Percentiles rank a stretch among this genome's conserved stretches.
These are phyloP conservation scores for Thryonomys swinderianus DNA, from an alignment of 2,113 vertebrate genomes.

Conservation along the genomic window DNA sequence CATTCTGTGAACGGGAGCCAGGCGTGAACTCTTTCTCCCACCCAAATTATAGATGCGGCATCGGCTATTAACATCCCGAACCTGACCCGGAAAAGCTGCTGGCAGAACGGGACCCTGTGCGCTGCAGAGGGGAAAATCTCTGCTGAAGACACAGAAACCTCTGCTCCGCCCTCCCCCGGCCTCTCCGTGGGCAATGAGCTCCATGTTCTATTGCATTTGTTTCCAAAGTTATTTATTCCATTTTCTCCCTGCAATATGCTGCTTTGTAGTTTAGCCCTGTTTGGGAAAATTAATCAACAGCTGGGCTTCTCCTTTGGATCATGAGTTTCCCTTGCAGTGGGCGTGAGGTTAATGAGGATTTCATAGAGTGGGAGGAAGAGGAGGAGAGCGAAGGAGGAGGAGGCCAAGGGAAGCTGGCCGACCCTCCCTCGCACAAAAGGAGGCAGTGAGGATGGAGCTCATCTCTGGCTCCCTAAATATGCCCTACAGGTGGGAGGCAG, in stretches of 20 bases:
- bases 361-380: conserved; percentile 25
- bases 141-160: too few species aligned
- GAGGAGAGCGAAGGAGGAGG: background rate
- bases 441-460: background rate
- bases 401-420: background rate
- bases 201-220: conserved; percentile 76
- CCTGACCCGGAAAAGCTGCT: conserved; percentile 88
- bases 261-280: conserved; percentile 80
- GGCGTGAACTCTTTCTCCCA: conserved; percentile 81
- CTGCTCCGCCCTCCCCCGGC: conserved; percentile 67
- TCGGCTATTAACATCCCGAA: conserved; percentile 94
- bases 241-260: conserved; percentile 77
- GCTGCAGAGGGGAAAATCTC: conserved; percentile 73
- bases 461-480: background rate
- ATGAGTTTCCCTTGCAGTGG: conserved; percentile 70
- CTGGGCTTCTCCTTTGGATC: conserved; percentile 79
- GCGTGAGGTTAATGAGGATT: conserved; percentile 82
- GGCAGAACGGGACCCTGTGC: conserved; percentile 78
- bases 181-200: conserved; percentile 76
- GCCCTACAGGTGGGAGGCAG: background rate
- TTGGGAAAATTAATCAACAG: conserved; percentile 86
- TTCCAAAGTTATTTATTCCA: conserved; percentile 76
- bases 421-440: background rate
- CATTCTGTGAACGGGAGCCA: conserved; percentile 87
- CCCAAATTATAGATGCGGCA: conserved; percentile 87